Percentiles rank a stretch among this genome's conserved stretches.
These are phyloP conservation scores for Coremacera marginata DNA, from an alignment of 2,888 invertebrate species.

Conservation along the genomic window DNA sequence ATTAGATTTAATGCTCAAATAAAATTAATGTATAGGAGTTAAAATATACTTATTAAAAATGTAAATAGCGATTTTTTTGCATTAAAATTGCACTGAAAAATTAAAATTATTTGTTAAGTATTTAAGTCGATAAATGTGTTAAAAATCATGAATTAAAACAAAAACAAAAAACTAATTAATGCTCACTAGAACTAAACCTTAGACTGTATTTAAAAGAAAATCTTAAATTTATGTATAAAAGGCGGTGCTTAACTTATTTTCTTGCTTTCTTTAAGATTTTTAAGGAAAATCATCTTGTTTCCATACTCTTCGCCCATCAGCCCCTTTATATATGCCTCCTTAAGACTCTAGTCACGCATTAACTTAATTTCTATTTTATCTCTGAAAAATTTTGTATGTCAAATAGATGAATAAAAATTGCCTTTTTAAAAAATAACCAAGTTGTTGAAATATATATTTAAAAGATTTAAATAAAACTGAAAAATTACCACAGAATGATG, in stretches of 20 bases:
- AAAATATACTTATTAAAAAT: slow-evolving; percentile 8
- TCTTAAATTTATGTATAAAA: not conserved
- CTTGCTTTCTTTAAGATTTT: not conserved
- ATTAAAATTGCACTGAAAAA: not conserved
- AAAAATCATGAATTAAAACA: too few relatives aligned
- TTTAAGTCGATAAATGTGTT: too few relatives aligned
- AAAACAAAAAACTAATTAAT: not conserved
- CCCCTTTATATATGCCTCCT: slow-evolving; percentile 29
- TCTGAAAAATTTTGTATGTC: slow-evolving; percentile 29
- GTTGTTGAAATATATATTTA: slow-evolving; percentile 29
- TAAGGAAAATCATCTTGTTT: not conserved
- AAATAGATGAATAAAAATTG: slow-evolving; percentile 36
- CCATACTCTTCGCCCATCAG: too few relatives aligned
- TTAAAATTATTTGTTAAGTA: not conserved
- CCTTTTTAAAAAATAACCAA: slow-evolving; percentile 27
- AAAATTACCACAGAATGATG: not conserved
- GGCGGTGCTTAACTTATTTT: slow-evolving; percentile 15
- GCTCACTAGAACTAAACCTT: not conserved
- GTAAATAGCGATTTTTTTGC: slow-evolving; percentile 9
- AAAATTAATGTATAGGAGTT: slow-evolving; percentile 18
- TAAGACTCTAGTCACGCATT: slow-evolving; percentile 41
- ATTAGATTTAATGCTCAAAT: slow-evolving; percentile 36
- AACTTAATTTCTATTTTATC: slow-evolving; percentile 32
- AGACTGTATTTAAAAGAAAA: not conserved
- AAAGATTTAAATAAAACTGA: not conserved